Conservation (phyloP, 2,797 vertebrate genomes). For the Crocidura indochinensis region DNA sequence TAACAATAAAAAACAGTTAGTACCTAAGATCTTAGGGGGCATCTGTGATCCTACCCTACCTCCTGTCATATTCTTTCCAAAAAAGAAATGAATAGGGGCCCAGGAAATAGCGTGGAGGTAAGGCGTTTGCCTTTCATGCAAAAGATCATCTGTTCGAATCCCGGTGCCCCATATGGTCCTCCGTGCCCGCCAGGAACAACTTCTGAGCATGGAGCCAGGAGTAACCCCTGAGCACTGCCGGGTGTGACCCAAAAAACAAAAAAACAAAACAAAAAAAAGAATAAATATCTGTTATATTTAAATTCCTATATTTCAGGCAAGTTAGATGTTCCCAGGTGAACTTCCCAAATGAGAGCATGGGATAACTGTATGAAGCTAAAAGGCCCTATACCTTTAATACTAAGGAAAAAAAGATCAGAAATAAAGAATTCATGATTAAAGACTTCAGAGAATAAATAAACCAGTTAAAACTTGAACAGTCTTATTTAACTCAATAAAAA, state of each 20-base stretch:
- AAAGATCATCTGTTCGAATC: too few relatives aligned
- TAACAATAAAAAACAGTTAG: neutral
- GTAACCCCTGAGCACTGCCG: too few relatives aligned
- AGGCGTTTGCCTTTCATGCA: too few relatives aligned
- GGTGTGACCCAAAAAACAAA: too few relatives aligned
- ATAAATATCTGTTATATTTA: neutral
- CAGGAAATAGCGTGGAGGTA: too few relatives aligned
- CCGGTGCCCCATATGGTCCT: too few relatives aligned
- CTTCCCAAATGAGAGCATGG: slow-evolving; percentile 16
- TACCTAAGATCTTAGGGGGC: neutral
- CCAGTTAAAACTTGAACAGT: slow-evolving; percentile 14
- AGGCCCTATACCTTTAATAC: slow-evolving; percentile 19
- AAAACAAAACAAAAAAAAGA: neutral
- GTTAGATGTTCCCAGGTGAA: neutral
- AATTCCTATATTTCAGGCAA: neutral
- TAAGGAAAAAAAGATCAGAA: neutral
- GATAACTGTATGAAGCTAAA: slow-evolving; percentile 29
- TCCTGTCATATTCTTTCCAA: neutral
- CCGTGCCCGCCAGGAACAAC: too few relatives aligned
- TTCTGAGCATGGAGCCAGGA: too few relatives aligned
- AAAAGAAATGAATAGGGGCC: neutral
- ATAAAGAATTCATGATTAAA: slow-evolving; percentile 15
- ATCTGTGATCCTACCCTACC: neutral
- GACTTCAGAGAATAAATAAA: neutral
- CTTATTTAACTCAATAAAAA: slow-evolving; percentile 14